These are phyloP conservation scores for Alauda arvensis DNA, from an alignment of 2,797 vertebrate genomes.

Conservation along the genomic window DNA sequence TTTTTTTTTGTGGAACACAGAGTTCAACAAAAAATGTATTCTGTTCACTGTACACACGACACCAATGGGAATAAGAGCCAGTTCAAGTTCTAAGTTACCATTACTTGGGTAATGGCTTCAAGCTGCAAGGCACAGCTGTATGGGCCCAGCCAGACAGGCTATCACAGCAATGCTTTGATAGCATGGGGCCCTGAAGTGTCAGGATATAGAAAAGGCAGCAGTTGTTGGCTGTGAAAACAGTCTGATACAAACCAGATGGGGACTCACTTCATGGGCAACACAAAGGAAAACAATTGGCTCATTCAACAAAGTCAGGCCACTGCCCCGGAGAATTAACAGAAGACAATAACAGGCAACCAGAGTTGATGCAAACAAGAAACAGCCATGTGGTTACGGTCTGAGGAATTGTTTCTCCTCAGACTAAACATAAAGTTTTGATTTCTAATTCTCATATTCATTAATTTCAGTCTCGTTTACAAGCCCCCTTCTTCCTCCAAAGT, in stretches of 20 bases:
- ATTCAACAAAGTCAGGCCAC: slow-evolving; percentile 79
- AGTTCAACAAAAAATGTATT: slow-evolving; percentile 53
- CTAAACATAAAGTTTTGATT: slow-evolving; percentile 78
- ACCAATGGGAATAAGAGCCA: slow-evolving; percentile 70
- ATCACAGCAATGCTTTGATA: slow-evolving; percentile 78
- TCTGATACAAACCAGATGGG: slow-evolving; percentile 91
- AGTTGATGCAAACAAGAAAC: slow-evolving; percentile 76
- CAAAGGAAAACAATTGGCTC: slow-evolving; percentile 83
- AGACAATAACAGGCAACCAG: slow-evolving; percentile 76
- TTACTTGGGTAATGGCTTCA: slow-evolving; percentile 74
- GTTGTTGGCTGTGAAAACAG: slow-evolving; percentile 85
- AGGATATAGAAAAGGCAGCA: slow-evolving; percentile 82
- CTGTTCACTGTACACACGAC: slow-evolving; percentile 70
- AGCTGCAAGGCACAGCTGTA: slow-evolving; percentile 76
- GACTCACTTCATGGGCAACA: slow-evolving; percentile 78
- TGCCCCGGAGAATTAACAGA: slow-evolving; percentile 72
- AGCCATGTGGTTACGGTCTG: slow-evolving; percentile 68
- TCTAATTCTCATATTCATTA: slow-evolving; percentile 73
- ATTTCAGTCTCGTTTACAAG: slow-evolving; percentile 61
- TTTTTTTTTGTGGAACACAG: background rate
- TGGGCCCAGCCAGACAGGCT: slow-evolving; percentile 73
- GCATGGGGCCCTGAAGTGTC: slow-evolving; percentile 79
- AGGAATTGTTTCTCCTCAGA: slow-evolving; percentile 73
- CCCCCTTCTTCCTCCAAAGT: slow-evolving; percentile 42
- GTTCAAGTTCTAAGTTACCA: slow-evolving; percentile 70